These are phyloP conservation scores for Heliconius eleuchia DNA, from an alignment of 1,140 invertebrate genomes.

Conservation along the genomic window DNA sequence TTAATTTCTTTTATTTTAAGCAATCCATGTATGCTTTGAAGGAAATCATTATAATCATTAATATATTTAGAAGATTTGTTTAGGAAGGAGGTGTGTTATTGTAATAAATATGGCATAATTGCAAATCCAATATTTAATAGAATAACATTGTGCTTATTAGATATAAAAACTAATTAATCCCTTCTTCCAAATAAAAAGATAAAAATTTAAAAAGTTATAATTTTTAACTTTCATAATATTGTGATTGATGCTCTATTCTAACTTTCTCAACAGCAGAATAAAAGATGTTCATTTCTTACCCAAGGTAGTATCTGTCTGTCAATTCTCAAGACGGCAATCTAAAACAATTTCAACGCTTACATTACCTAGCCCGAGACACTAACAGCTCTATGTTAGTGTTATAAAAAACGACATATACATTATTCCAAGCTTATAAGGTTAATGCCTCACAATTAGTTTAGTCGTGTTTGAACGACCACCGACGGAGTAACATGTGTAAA, in stretches of 20 bases:
- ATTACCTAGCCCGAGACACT: conserved; percentile 23
- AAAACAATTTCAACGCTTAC: conserved; percentile 21
- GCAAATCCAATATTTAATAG: too few species aligned
- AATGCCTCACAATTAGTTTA: conserved; percentile 65
- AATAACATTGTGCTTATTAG: too few species aligned
- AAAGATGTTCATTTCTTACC: not conserved
- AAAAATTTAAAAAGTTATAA: too few species aligned
- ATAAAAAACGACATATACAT: conserved; percentile 32
- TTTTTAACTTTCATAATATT: not conserved
- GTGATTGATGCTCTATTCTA: not conserved
- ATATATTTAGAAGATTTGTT: too few species aligned
- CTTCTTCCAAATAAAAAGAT: too few species aligned
- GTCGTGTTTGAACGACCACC: conserved; percentile 54
- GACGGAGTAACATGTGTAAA: conserved; percentile 50
- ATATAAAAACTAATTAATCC: too few species aligned
- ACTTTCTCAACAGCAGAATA: not conserved
- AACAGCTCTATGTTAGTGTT: conserved; percentile 17
- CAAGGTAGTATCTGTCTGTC: not conserved
- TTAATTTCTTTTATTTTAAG: too few species aligned
- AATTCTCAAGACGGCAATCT: conserved; percentile 10
- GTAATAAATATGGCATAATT: too few species aligned
- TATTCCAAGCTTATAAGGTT: conserved; percentile 52
- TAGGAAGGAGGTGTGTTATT: too few species aligned
- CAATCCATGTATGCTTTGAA: too few species aligned
- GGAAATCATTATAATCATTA: too few species aligned